Evolutionary conservation across 2,797 vertebrate species (phyloP), one percentile per base, ranked within the genome.

Genomic region (Macrochelys suwanniensis): DNA sequence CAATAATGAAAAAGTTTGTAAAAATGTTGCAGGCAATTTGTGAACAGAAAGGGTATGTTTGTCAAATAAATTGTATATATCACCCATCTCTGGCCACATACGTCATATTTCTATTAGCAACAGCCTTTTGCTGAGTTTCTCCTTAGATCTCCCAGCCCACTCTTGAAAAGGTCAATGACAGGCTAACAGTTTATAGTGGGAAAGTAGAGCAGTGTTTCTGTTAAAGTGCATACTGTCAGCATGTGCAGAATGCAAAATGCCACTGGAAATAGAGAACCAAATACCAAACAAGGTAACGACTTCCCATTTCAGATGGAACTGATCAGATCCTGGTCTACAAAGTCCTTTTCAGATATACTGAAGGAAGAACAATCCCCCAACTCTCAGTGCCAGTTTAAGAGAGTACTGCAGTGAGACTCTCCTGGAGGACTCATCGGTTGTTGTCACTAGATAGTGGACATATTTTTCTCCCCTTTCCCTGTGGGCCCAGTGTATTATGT

Each of bases 1-100:
- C n/a, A 23, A 37, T 68, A 37, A 42, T 61, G 31, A 77, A 97
- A 96, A 95, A 95, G 89, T 76, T 88, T 77, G 17, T 88, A 49
- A 81, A 25, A 53, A 76, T 80, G 82, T 59, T 42, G 74, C 80
- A 84, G 87, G 83, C 42, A 94, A 89, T 93, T 94, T 85, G 83
- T 89, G 97, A 97, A 95, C 80, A 95, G 68, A 94, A 95, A 51
- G 10, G 5, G 13, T 57, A 2, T 50, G 68, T 84, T 7, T 59
- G 93, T 92, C 94, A 97, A 94, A 89, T 0, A 0, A 4, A 42
- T 87, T 89, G 91, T 92, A 85, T 90, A 80, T 42, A 68, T 93
- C 54, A 57, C 57, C 33, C 45, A 28, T 80, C 87, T 79, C 83
- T 80, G 17, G 56, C 26, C 68, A 93, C 74, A 84, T 80, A 61